These are phyloP conservation scores for Felis chaus DNA, from an alignment of 2,113 vertebrate species.

Conservation along the genomic window DNA sequence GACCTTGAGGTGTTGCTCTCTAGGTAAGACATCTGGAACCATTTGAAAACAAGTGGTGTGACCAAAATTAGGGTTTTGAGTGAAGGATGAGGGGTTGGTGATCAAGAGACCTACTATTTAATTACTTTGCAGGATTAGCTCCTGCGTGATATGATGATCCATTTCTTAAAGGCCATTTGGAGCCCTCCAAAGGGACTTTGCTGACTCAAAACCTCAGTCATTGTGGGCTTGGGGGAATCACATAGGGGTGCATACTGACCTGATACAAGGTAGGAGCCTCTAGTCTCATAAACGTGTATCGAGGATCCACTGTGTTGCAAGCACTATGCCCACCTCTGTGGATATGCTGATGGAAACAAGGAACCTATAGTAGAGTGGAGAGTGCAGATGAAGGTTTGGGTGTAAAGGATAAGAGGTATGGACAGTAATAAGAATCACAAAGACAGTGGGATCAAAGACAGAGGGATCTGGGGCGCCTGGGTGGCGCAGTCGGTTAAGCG, in stretches of 20 bases:
- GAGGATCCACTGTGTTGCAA: not conserved
- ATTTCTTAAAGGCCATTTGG: not conserved
- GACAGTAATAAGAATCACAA: not conserved
- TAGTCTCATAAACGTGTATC: not conserved
- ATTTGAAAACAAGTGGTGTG: not conserved
- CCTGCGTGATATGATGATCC: not conserved
- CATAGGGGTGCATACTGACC: not conserved
- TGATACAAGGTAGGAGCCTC: not conserved
- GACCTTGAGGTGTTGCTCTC: not conserved
- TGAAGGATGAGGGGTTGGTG: not conserved
- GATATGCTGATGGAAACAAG: not conserved
- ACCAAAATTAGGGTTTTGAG: not conserved
- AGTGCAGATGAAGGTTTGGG: not conserved
- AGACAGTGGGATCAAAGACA: not conserved
- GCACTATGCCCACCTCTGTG: not conserved
- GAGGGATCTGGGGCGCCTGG: too few species aligned
- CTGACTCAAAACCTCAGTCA: not conserved
- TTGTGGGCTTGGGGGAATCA: not conserved
- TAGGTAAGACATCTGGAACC: not conserved
- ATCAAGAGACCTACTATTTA: not conserved
- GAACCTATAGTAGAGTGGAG: not conserved
- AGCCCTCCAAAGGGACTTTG: not conserved
- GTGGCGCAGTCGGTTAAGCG: too few species aligned
- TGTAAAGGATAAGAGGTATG: not conserved
- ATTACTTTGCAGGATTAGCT: constrained; percentile 1